Percentiles rank a stretch among this genome's conserved stretches.
Conservation (phyloP, 2,888 invertebrate species). For the Drosophila quinaria region DNA sequence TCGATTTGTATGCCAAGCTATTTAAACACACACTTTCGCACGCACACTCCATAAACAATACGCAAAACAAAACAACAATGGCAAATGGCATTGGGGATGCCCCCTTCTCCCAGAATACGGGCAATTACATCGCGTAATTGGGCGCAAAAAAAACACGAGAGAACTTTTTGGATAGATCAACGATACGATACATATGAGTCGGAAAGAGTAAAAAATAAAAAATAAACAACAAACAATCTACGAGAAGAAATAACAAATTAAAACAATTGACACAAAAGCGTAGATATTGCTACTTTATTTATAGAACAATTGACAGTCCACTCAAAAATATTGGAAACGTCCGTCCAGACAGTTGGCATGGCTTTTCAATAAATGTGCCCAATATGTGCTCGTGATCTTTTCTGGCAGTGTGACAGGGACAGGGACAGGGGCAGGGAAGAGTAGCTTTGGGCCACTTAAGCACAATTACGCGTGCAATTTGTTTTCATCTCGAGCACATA, state of each 20-base stretch:
- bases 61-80: slow-evolving; percentile 35
- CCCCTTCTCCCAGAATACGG: slow-evolving; percentile 21
- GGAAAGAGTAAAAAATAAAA: neutral
- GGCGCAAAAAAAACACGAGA: slow-evolving; percentile 30
- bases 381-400: slow-evolving; percentile 24
- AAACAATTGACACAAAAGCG: slow-evolving; percentile 62
- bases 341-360: slow-evolving; percentile 33
- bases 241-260: slow-evolving; percentile 43
- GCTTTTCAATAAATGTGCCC: slow-evolving; percentile 63
- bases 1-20: slow-evolving; percentile 61
- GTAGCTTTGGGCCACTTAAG: slow-evolving; percentile 70
- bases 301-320: slow-evolving; percentile 75
- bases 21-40: slow-evolving; percentile 29
- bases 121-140: slow-evolving; percentile 60
- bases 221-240: slow-evolving; percentile 13
- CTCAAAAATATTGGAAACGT: slow-evolving; percentile 55
- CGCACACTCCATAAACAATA: slow-evolving; percentile 43
- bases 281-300: slow-evolving; percentile 59
- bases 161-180: slow-evolving; percentile 9
- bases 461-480: slow-evolving; percentile 76
- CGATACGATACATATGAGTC: neutral
- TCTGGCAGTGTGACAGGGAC: neutral
- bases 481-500: slow-evolving; percentile 68
- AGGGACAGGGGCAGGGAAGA: neutral
- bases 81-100: slow-evolving; percentile 46